A percentile compares a stretch with the other conserved stretches of the same genome.
phyloP scores from a whole-genome alignment of 2,113 vertebrate genomes.

The Cynopterus brachyotis region DNA sequence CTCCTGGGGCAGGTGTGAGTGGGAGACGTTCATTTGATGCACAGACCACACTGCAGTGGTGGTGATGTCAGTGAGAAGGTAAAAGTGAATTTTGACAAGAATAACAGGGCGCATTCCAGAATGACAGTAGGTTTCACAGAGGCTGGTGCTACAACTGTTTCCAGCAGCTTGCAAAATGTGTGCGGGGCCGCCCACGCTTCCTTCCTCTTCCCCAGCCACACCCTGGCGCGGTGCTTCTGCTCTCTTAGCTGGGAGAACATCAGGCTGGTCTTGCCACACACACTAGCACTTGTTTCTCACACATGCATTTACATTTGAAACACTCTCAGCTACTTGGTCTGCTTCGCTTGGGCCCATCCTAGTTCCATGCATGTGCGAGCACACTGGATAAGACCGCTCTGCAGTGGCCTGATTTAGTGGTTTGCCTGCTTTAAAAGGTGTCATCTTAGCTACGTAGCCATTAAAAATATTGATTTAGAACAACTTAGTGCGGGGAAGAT shows the following conservation, averaged over 20 bases:
- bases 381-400: background rate
- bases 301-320: background rate
- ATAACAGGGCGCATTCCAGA: background rate
- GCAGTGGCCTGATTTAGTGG: background rate
- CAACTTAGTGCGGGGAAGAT: background rate
- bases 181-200: constrained; percentile 67
- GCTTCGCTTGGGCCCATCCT: background rate
- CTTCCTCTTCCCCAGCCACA: constrained; percentile 68
- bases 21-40: background rate
- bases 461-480: background rate
- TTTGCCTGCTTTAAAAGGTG: constrained; percentile 17
- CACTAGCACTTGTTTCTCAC: background rate
- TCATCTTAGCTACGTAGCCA: background rate
- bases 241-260: background rate
- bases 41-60: background rate
- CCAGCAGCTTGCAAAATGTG: constrained; percentile 57
- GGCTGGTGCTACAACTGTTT: constrained; percentile 58
- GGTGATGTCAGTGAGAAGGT: background rate
- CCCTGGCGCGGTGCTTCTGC: constrained; percentile 10
- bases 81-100: background rate
- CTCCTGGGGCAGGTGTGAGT: background rate
- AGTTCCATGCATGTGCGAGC: background rate
- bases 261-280: background rate
- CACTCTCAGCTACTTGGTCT: background rate
- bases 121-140: background rate